These are phyloP conservation scores for Tokudaia muenninki DNA, from an alignment of 2,797 vertebrate species.

Conservation along the genomic window DNA sequence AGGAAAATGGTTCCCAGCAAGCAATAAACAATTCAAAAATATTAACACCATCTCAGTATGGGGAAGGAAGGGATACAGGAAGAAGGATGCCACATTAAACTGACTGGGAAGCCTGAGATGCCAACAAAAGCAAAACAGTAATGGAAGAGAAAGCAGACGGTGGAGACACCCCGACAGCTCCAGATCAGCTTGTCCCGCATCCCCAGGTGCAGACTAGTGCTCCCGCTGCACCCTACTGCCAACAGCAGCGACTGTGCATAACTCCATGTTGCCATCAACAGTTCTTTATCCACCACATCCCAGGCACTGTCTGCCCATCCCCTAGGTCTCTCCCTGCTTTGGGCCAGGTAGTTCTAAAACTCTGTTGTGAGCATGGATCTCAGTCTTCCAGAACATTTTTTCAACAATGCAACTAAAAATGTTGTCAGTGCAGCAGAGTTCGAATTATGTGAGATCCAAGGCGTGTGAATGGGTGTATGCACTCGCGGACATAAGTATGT, in stretches of 20 bases:
- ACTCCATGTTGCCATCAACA: background rate
- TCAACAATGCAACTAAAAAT: background rate
- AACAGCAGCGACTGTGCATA: background rate
- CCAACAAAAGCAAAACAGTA: background rate
- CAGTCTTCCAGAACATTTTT: background rate
- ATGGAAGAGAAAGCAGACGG: background rate
- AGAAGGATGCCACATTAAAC: background rate
- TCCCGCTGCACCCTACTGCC: background rate
- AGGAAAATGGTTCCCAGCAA: background rate
- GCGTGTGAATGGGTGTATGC: background rate
- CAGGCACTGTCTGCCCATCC: background rate
- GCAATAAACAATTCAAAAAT: background rate
- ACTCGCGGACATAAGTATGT: background rate
- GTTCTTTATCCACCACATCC: background rate
- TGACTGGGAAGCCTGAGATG: background rate
- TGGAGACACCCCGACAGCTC: too few relatives aligned
- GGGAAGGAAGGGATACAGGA: background rate
- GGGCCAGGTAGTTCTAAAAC: background rate
- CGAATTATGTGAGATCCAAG: background rate
- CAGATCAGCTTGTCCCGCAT: too few relatives aligned
- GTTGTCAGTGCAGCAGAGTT: background rate
- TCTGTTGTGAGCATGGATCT: background rate
- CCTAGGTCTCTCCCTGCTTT: background rate
- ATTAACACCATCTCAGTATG: background rate
- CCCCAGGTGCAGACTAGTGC: background rate